Percentiles rank a stretch among this genome's conserved stretches.
Conservation (phyloP, 2,113 vertebrate genomes). For the Zosterops hypoxanthus region DNA sequence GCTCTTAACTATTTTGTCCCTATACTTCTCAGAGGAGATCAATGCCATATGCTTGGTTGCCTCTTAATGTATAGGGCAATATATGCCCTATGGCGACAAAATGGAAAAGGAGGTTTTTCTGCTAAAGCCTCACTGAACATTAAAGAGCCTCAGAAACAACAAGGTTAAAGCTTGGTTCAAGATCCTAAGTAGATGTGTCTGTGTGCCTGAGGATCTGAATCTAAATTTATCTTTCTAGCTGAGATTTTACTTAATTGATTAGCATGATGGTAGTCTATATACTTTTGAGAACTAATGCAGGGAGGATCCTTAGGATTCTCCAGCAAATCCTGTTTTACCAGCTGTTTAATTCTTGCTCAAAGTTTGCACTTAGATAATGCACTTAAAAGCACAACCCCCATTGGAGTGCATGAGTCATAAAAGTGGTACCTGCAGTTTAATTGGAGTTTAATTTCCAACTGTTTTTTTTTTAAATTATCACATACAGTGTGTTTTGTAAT, state of each 20-base stretch:
- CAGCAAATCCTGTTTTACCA: not conserved
- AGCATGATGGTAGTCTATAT: fast-evolving
- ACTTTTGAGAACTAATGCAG: not conserved
- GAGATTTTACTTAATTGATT: not conserved
- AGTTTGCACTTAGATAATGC: not conserved
- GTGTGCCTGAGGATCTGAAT: not conserved
- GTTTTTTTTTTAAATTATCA: not conserved
- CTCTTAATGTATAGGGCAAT: not conserved
- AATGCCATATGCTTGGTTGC: not conserved
- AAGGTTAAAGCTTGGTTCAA: not conserved
- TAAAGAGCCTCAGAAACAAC: not conserved
- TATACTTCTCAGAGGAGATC: not conserved
- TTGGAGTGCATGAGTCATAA: not conserved
- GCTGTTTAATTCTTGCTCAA: not conserved
- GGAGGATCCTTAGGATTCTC: not conserved
- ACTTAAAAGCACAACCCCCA: not conserved
- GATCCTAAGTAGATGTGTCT: not conserved
- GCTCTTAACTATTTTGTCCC: not conserved
- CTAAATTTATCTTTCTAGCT: not conserved
- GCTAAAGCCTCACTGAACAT: not conserved
- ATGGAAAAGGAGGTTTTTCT: not conserved
- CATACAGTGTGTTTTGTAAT: not conserved
- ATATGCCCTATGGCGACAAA: not conserved
- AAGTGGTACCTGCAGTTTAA: not conserved
- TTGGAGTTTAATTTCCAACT: not conserved